Conservation (phyloP, 2,888 invertebrate species). For the Aphrophora alni region DNA sequence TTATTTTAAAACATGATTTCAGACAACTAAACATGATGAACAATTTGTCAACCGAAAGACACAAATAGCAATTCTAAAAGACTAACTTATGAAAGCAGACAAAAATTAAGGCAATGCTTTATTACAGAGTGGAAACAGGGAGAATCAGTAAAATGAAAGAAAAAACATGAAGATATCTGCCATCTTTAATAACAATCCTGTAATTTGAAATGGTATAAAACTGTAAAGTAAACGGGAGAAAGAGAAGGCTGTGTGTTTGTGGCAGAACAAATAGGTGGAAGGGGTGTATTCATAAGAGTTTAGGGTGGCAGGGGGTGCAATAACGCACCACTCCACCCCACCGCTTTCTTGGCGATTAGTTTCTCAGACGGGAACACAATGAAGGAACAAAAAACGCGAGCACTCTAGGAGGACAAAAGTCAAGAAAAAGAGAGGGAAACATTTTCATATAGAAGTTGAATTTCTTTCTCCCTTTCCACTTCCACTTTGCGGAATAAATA, state of each 20-base stretch:
- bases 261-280: constrained; percentile 9
- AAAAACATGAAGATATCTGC: background rate
- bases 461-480: background rate
- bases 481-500: constrained; percentile 2
- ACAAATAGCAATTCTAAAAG: background rate
- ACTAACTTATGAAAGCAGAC: background rate
- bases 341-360: constrained; percentile 9
- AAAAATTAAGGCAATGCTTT: background rate
- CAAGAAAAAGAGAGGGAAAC: constrained; percentile 4
- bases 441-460: constrained; percentile 2
- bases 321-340: background rate
- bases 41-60: background rate
- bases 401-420: constrained; percentile 9
- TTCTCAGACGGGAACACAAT: constrained; percentile 6
- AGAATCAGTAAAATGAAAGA: background rate
- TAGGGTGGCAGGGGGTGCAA: constrained; percentile 4
- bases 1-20: too few species aligned
- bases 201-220: constrained; percentile 6
- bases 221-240: background rate
- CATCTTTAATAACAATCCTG: constrained; percentile 9
- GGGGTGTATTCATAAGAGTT: constrained; percentile 3
- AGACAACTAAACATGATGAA: too few species aligned
- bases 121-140: background rate
- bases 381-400: background rate
- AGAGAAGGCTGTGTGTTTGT: background rate